Evolutionary conservation across 1,140 invertebrate species (phyloP).

Genomic region (Drosophila malerkotliana): DNA sequence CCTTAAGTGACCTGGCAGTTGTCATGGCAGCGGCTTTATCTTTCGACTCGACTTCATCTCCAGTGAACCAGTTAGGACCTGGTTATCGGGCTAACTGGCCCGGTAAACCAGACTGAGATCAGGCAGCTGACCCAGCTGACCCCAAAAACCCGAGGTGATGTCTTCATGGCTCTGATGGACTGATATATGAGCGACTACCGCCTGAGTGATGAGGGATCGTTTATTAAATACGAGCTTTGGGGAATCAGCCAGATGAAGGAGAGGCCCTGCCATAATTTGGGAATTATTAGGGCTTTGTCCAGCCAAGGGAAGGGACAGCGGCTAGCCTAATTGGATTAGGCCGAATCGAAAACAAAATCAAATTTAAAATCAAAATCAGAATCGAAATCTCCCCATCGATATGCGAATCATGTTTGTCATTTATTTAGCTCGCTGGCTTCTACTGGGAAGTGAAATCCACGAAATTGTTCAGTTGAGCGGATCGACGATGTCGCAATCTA

Average conservation of each 20-base stretch:
- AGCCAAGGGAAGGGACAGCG: conserved; percentile 11
- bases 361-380: conserved; percentile 64
- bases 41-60: conserved; percentile 9
- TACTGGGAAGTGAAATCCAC: conserved; percentile 60
- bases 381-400: conserved; percentile 27
- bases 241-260: conserved; percentile 10
- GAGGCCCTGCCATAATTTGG: conserved; percentile 74
- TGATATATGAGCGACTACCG: conserved; percentile 48
- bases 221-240: conserved; percentile 66
- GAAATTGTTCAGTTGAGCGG: conserved; percentile 69
- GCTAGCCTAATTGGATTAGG: conserved; percentile 80
- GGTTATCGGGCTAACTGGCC: neutral
- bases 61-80: conserved; percentile 46
- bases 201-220: conserved; percentile 67
- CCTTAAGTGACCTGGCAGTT: conserved; percentile 73
- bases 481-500: conserved; percentile 71
- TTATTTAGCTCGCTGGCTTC: conserved; percentile 36
- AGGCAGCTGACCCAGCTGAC: conserved; percentile 68
- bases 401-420: conserved; percentile 74
- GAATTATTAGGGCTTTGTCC: conserved; percentile 52
- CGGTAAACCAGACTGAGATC: neutral
- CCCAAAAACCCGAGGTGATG: conserved; percentile 50
- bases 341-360: conserved; percentile 75
- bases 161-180: conserved; percentile 57
- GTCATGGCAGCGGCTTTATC: conserved; percentile 34